Conservation (phyloP, 2,888 invertebrate genomes). For the Phytoseiulus persimilis region DNA sequence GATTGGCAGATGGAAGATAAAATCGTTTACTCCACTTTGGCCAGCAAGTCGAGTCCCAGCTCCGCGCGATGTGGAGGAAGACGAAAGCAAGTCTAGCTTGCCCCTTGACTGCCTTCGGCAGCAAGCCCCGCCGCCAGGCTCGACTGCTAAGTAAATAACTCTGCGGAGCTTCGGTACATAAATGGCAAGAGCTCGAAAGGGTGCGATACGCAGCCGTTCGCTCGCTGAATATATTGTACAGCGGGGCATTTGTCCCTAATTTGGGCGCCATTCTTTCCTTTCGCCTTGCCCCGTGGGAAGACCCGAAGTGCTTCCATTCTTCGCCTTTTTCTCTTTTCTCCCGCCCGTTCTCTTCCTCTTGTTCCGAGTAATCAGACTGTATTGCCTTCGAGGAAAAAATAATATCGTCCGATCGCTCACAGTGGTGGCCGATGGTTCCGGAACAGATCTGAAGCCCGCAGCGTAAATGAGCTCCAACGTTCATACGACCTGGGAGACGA, state of each 20-base stretch:
- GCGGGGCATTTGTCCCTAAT: not conserved
- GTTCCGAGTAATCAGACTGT: conserved; percentile 23
- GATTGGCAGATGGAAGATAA: conserved; percentile 34
- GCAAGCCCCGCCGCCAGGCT: not conserved
- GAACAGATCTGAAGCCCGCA: not conserved
- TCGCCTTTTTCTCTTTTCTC: not conserved
- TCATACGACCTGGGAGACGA: not conserved
- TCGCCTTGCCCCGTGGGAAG: not conserved
- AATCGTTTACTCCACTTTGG: conserved; percentile 32
- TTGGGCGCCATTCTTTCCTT: not conserved
- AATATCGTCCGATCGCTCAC: not conserved
- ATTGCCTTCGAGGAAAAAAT: conserved; percentile 32
- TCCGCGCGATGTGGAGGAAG: not conserved
- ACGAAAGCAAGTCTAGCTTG: not conserved
- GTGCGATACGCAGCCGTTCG: not conserved
- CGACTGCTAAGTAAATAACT: conserved; percentile 34
- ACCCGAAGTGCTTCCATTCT: not conserved
- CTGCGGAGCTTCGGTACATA: conserved; percentile 31
- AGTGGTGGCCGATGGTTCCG: not conserved
- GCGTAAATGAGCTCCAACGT: not conserved
- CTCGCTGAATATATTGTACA: conserved; percentile 5
- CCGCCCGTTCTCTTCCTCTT: not conserved
- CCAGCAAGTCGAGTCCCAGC: not conserved
- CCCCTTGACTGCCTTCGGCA: not conserved
- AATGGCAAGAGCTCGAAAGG: conserved; percentile 30